phyloP scores from a whole-genome alignment of 2,888 invertebrate species.

The Thera obeliscata region DNA sequence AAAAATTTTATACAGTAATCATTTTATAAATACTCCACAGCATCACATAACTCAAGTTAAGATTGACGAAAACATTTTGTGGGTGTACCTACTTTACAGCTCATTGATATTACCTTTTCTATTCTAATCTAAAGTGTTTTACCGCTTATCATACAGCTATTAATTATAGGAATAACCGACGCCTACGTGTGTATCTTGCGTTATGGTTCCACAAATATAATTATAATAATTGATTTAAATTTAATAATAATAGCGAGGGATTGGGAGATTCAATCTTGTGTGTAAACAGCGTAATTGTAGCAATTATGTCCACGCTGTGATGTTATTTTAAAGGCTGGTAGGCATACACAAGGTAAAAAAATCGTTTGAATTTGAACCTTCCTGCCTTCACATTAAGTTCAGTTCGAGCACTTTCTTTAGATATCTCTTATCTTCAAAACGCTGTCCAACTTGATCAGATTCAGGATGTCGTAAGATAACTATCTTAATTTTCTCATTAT shows the following conservation, averaged over 20 bases:
- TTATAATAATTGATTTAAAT: conserved; percentile 82
- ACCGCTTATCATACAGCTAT: conserved; percentile 73
- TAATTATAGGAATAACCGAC: conserved; percentile 72
- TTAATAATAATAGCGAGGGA: conserved; percentile 71
- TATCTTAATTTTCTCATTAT: conserved; percentile 32
- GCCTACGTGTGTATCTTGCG: conserved; percentile 62
- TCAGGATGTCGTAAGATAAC: conserved; percentile 29
- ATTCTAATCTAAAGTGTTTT: conserved; percentile 79
- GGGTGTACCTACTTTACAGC: conserved; percentile 43
- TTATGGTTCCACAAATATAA: conserved; percentile 66
- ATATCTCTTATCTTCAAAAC: conserved; percentile 1
- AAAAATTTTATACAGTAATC: conserved; percentile 15
- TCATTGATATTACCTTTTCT: conserved; percentile 64
- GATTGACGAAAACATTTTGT: conserved; percentile 40
- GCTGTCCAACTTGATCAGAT: conserved; percentile 9
- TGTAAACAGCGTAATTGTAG: conserved; percentile 71
- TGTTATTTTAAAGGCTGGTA: conserved; percentile 26
- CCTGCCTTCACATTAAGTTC: conserved; percentile 2
- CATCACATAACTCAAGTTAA: conserved; percentile 19
- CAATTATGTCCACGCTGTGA: conserved; percentile 40
- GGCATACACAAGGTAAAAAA: conserved; percentile 1
- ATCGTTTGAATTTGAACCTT: conserved; percentile 13
- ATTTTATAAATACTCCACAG: conserved; percentile 14
- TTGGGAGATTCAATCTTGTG: conserved; percentile 57
- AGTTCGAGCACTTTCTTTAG: neutral